Evolutionary conservation across 1,140 invertebrate genomes (phyloP).

Genomic region (Aradophagus sp.): DNA sequence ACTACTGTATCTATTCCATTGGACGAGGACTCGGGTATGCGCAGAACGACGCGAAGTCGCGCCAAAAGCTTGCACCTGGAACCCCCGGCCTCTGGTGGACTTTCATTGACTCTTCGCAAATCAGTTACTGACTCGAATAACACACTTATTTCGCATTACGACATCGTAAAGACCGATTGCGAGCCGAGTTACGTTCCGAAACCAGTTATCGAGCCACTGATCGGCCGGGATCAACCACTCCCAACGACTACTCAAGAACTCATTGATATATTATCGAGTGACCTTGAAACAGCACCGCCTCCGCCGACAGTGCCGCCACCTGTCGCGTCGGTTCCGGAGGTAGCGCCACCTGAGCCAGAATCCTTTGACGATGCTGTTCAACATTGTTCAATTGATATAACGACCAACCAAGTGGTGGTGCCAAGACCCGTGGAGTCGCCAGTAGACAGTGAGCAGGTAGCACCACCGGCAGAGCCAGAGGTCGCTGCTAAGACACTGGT

Average conservation of each 20-base stretch:
- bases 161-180: conserved; percentile 74
- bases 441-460: conserved; percentile 6
- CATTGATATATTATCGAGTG: conserved; percentile 70
- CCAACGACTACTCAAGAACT: conserved; percentile 72
- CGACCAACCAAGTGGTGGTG: conserved; percentile 39
- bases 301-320: no score
- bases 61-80: conserved; percentile 67
- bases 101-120: conserved; percentile 71
- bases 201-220: conserved; percentile 64
- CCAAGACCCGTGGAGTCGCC: neutral
- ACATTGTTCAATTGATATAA: conserved; percentile 73
- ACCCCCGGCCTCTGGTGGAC: conserved; percentile 65
- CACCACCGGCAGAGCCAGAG: conserved; percentile 37
- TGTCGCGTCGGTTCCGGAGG: no score
- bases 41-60: conserved; percentile 70
- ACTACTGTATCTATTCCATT: conserved; percentile 68
- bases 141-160: conserved; percentile 77
- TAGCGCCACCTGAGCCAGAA: no score
- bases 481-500: conserved; percentile 63
- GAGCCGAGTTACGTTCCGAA: conserved; percentile 61
- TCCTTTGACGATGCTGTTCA: conserved; percentile 59
- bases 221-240: conserved; percentile 67
- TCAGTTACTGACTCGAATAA: conserved; percentile 74
- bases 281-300: conserved; percentile 62
- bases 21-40: conserved; percentile 66